Conservation (phyloP, 2,113 vertebrate species). For the Vireo altiloquus region DNA sequence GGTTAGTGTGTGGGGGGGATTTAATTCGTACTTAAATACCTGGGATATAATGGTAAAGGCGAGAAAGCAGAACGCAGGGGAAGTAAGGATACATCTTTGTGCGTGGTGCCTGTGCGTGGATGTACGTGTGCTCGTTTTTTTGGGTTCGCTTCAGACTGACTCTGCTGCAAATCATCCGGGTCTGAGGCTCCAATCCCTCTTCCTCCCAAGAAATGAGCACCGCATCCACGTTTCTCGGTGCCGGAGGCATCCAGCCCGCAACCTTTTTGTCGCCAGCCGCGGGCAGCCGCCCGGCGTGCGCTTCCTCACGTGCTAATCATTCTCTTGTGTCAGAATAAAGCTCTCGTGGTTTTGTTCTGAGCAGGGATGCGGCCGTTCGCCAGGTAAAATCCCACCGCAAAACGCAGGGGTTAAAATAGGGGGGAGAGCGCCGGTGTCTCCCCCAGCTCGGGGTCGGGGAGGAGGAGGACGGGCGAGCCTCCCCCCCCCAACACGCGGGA, state of each 20-base stretch:
- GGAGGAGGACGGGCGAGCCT: background rate
- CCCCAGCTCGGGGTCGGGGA: background rate
- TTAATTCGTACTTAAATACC: slow-evolving; percentile 13
- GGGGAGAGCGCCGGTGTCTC: background rate
- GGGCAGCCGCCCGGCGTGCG: background rate
- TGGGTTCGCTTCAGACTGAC: background rate
- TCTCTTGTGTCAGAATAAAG: slow-evolving; percentile 24
- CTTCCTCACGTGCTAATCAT: background rate
- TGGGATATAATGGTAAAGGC: background rate
- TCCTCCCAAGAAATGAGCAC: background rate
- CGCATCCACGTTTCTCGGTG: background rate
- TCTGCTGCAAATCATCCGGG: background rate
- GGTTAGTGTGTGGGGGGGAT: slow-evolving; percentile 42
- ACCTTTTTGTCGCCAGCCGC: background rate
- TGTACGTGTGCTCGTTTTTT: background rate
- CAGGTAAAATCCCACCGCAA: slow-evolving; percentile 41
- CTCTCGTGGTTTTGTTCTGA: slow-evolving; percentile 13
- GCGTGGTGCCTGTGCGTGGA: background rate
- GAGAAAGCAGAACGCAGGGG: background rate
- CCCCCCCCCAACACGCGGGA: background rate
- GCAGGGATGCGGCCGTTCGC: slow-evolving; percentile 40
- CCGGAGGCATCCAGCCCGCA: background rate
- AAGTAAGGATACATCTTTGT: background rate
- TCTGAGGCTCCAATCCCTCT: background rate
- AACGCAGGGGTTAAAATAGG: background rate